Evolutionary conservation across 2,113 vertebrate species (phyloP), one percentile per base, ranked within the genome.

Genomic region (Ivindomyrus marchei): DNA sequence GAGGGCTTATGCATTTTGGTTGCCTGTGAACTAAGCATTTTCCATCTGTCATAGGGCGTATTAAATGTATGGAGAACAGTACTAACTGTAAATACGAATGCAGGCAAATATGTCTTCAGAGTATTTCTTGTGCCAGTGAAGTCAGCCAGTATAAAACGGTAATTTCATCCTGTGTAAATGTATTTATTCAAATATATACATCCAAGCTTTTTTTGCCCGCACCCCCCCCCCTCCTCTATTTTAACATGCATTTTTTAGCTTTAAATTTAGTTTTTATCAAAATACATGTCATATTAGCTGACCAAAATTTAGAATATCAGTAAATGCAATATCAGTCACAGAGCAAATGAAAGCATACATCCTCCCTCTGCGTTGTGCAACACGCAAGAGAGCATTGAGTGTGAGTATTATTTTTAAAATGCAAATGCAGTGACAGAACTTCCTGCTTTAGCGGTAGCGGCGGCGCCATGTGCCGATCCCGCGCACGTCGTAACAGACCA

Each of bases 1-100:
- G 52, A n/a, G 66, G 4, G 24, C 31, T 83, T 47, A 45, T 53
- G 70, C 88, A 21, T 77, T 24, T 83, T 84, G 92, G 94, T 95
- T 92, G 90, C 91, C 31, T 90, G 88, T 88, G 92, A 94, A 93
- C 94, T 94, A 94, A 92, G 91, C 92, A 91, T 70, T 83, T 83
- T 83, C 77, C 77, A 83, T 24, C 77, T 83, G 83, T 91, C 90
- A 89, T 46, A 90, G 92, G 90, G 91, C 17, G 86, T 94, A 88
- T 90, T 91, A 93, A 89, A 92, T 89, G 90, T 42, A 49, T 42
- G 13, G 42, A 52, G 47, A 53, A 47, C 77, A 91, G 93, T 94
- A 94, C 66, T 83, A 80, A 42, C 31, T 89, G 66, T 80, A 88
- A 46, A 88, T n/a, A 39, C 2, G 24, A 24, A 83, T 31, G 47